These are phyloP conservation scores for Hermatobates lingyangjiaoensis DNA, from an alignment of 1,140 invertebrate genomes.

Conservation along the genomic window DNA sequence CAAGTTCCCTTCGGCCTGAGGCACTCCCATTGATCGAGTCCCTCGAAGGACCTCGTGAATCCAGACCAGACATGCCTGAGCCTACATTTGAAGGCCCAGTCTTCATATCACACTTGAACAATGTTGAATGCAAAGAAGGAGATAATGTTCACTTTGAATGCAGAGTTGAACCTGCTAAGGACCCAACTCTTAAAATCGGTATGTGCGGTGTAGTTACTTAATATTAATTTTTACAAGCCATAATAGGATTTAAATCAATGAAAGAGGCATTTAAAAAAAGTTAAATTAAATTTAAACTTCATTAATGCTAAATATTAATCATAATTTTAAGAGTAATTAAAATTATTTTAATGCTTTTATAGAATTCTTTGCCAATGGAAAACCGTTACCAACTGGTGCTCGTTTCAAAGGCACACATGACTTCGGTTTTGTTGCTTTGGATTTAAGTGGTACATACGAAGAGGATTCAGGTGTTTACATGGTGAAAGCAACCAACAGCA, in stretches of 20 bases:
- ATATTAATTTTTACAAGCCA: too few relatives aligned
- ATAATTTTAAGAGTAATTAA: background rate
- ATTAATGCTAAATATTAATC: too few relatives aligned
- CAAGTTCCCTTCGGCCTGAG: constrained; percentile 77
- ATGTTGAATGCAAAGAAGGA: constrained; percentile 73
- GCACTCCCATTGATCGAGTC: constrained; percentile 69
- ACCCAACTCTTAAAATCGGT: constrained; percentile 75
- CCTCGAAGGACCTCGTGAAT: constrained; percentile 57
- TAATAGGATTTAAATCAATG: too few relatives aligned
- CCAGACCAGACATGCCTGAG: constrained; percentile 42
- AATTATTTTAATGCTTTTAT: constrained; percentile 7
- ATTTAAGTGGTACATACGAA: constrained; percentile 59
- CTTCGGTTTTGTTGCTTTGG: constrained; percentile 71
- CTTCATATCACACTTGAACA: constrained; percentile 78
- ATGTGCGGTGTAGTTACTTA: too few relatives aligned
- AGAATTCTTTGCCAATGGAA: constrained; percentile 78
- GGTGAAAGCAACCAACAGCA: constrained; percentile 78
- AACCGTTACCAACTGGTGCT: constrained; percentile 55
- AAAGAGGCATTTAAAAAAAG: too few relatives aligned
- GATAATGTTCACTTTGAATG: constrained; percentile 89
- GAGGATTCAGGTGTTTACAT: constrained; percentile 83
- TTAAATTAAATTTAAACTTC: too few relatives aligned
- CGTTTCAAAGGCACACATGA: constrained; percentile 72
- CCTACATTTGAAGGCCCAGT: constrained; percentile 64
- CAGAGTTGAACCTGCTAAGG: constrained; percentile 79